Base-by-base conservation (phyloP, 2,888 invertebrate species). In the Drosophila recens region DNA sequence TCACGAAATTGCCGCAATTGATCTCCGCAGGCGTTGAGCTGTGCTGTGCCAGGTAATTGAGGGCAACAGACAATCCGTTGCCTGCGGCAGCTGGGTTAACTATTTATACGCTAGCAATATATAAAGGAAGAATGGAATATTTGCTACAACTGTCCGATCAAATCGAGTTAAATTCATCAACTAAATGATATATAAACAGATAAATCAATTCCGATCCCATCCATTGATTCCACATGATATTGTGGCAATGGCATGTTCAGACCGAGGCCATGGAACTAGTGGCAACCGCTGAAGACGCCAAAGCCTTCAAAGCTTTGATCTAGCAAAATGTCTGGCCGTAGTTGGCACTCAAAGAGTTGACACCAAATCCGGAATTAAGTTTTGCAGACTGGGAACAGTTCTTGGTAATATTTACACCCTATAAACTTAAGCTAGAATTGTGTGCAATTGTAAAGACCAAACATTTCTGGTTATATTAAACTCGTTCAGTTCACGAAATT, bases 311-410 rank as follows among this genome's bases (percentile, higher is more conserved):
- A 77, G 58, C 59, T 83, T 92, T 89, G 23, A 30, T 92, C 67
- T 93, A 67, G 93, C 93, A 93, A 91, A 90, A 92, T 93, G 93
- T 93, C 93, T 93, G 93, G 90, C 89, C 93, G 90, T 76, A 86
- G 67, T 87, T 87, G 78, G 85, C 67, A 80, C 81, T 74, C 43
- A 73, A 62, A 78, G 89, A 84, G 87, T 71, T 69, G 75, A 78
- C 34, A 79, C 87, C 90, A 84, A 79, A 78, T 82, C 80, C 90
- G 92, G 85, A 93, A 93, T 93, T 93, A 86, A 79, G 91, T 91
- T 85, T 90, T 89, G 93, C 92, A 58, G 27, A 5, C 27, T 27
- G 27, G 27, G 27, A 27, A 27, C 27, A 27, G 27, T 27, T 5
- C 6, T 27, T 27, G 27, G 27, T 5, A 5, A 5, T 27, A 27